phyloP scores from a whole-genome alignment of 2,888 invertebrate species.

The Eubasilissa splendida region DNA sequence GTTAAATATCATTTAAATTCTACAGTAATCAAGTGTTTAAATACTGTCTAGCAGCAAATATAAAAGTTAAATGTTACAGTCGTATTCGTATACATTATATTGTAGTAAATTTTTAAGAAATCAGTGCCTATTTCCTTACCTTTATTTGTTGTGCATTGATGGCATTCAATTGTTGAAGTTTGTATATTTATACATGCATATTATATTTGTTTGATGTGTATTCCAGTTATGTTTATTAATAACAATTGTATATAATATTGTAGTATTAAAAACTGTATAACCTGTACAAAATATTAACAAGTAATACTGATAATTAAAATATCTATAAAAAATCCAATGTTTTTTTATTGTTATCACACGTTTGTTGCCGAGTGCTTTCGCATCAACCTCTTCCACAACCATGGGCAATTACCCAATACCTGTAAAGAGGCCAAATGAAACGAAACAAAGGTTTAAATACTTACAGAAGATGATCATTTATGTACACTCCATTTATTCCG shows the following conservation, averaged over 20 bases:
- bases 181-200: constrained; percentile 54
- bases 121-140: constrained; percentile 56
- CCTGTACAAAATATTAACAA: constrained; percentile 57
- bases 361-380: no score
- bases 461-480: no score
- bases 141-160: constrained; percentile 49
- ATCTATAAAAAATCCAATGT: constrained; percentile 49
- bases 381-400: no score
- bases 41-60: constrained; percentile 33
- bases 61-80: constrained; percentile 31
- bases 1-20: neutral
- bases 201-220: constrained; percentile 48
- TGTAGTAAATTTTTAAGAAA: constrained; percentile 39
- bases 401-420: no score
- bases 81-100: constrained; percentile 35
- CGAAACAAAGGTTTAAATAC: no score
- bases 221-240: constrained; percentile 48
- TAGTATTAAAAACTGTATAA: constrained; percentile 52
- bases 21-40: constrained; percentile 4
- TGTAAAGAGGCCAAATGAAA: no score
- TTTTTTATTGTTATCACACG: neutral
- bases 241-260: constrained; percentile 46
- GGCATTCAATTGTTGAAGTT: constrained; percentile 56
- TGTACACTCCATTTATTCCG: no score
- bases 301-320: constrained; percentile 45